phyloP scores from a whole-genome alignment of 2,888 invertebrate species.

The Dysmachus trigonus region DNA sequence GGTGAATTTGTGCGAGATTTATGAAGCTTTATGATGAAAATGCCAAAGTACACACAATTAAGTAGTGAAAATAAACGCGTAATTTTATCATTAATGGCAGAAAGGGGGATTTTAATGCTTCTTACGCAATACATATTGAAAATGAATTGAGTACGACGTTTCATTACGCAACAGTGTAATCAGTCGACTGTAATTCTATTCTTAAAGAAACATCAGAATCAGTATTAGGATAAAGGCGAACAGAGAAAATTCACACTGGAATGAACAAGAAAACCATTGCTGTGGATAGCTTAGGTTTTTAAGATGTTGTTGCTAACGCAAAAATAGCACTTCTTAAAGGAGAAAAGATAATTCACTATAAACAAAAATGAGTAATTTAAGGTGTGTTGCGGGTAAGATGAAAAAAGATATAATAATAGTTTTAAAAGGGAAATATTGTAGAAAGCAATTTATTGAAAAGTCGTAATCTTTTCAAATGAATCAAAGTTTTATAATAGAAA shows the following conservation, averaged over 20 bases:
- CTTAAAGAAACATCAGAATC: not conserved
- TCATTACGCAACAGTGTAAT: not conserved
- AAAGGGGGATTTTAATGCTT: not conserved
- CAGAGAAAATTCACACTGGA: not conserved
- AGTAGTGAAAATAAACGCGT: not conserved
- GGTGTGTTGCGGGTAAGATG: not conserved
- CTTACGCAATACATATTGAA: not conserved
- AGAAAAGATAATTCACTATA: not conserved
- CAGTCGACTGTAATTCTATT: not conserved
- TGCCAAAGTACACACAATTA: not conserved
- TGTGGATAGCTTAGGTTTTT: not conserved
- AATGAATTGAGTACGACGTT: not conserved
- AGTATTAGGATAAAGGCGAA: not conserved
- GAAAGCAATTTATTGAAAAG: not conserved
- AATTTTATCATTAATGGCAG: not conserved
- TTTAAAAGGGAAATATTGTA: not conserved
- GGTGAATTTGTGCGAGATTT: not conserved
- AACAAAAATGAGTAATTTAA: not conserved
- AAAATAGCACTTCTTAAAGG: not conserved
- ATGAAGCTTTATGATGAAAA: not conserved
- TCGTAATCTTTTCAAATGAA: not conserved
- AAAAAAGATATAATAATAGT: not conserved
- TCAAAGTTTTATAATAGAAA: not conserved
- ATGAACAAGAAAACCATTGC: not conserved
- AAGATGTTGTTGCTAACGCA: not conserved